A percentile compares a stretch with the other conserved stretches of the same genome.
phyloP scores from a whole-genome alignment of 2,797 vertebrate species.

The Coluber constrictor region DNA sequence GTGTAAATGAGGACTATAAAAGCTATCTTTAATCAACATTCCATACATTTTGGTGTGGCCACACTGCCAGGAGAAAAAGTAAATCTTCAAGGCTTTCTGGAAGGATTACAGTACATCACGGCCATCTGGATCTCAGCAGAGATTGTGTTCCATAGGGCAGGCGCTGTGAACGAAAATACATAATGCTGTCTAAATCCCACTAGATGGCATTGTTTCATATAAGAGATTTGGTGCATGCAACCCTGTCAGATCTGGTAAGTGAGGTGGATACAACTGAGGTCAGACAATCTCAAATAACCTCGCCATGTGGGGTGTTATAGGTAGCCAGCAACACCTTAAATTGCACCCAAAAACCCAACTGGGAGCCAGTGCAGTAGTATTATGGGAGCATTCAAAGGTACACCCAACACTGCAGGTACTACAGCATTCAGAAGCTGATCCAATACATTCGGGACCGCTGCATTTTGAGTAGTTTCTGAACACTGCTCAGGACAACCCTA shows the following conservation, averaged over 20 bases:
- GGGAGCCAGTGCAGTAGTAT: background rate
- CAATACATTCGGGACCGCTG: background rate
- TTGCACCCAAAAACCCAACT: background rate
- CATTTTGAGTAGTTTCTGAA: background rate
- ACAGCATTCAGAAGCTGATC: background rate
- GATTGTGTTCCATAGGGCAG: background rate
- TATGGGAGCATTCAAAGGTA: background rate
- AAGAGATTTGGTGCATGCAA: background rate
- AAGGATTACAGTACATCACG: background rate
- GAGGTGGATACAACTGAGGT: background rate
- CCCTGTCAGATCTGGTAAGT: background rate
- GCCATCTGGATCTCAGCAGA: background rate
- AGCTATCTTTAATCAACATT: background rate
- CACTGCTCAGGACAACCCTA: background rate
- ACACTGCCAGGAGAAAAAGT: background rate
- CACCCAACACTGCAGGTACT: background rate
- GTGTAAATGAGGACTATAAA: background rate
- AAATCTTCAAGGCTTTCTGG: background rate
- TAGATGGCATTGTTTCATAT: background rate
- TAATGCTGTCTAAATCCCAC: background rate
- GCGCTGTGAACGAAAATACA: background rate
- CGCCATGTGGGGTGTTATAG: background rate
- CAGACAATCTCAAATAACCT: background rate
- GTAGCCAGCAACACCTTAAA: background rate
- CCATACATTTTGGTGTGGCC: background rate